Conservation (phyloP, 2,888 invertebrate genomes). For the Aleiodes leptofemur region DNA sequence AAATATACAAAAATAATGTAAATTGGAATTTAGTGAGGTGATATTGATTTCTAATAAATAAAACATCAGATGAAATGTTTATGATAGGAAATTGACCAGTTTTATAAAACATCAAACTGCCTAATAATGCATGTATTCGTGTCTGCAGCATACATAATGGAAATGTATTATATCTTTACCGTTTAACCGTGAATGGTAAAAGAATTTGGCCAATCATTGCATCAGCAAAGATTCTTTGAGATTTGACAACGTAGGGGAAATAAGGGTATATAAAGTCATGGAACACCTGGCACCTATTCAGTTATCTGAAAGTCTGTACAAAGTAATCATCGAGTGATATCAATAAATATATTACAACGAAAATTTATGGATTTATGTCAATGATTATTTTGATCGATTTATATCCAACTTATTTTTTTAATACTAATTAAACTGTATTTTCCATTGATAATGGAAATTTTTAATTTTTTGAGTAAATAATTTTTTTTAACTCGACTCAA, state of each 20-base stretch:
- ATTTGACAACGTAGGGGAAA: no score
- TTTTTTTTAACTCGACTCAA: neutral
- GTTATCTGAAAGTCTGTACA: no score
- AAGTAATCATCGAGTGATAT: no score
- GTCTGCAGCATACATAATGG: conserved; percentile 16
- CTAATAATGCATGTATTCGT: conserved; percentile 23
- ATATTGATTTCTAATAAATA: neutral
- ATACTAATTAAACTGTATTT: neutral
- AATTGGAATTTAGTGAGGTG: neutral
- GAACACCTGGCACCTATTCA: no score
- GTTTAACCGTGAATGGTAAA: conserved; percentile 9
- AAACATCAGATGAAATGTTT: conserved; percentile 9
- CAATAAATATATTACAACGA: no score
- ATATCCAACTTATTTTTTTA: no score
- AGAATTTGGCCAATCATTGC: neutral
- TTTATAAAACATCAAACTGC: neutral
- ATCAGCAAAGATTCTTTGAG: no score
- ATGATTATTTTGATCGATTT: no score
- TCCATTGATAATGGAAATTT: conserved; percentile 8
- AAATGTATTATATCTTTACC: neutral
- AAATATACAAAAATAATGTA: neutral
- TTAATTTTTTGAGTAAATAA: neutral
- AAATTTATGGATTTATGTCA: no score
- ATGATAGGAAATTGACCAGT: conserved; percentile 8
- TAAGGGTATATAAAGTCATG: no score